Conservation (phyloP, 2,888 invertebrate species). For the Lamproptera curius region DNA sequence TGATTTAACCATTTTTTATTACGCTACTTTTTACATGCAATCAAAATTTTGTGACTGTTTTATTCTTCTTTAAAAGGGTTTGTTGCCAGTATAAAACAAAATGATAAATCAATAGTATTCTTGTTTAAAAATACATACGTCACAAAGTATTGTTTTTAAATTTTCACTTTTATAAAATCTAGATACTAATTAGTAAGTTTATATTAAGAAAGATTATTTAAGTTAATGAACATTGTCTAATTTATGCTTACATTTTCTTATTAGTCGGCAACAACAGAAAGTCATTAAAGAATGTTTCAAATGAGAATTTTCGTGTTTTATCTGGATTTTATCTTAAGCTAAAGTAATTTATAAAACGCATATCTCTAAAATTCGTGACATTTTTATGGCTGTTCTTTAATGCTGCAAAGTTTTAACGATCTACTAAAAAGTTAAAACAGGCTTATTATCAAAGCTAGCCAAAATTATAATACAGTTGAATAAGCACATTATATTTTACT, state of each 20-base stretch:
- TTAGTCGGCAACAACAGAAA: no score
- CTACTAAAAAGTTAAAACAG: constrained; percentile 26
- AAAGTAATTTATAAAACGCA: constrained; percentile 15
- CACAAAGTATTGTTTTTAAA: no score
- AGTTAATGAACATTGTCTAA: no score
- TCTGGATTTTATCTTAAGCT: constrained; percentile 13
- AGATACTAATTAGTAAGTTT: no score
- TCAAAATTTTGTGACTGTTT: constrained; percentile 46
- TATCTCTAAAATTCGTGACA: constrained; percentile 24
- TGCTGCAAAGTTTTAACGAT: constrained; percentile 46
- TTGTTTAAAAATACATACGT: no score
- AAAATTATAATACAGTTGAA: constrained; percentile 13
- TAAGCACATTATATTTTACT: constrained; percentile 22
- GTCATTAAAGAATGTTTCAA: neutral
- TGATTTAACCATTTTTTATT: constrained; percentile 53
- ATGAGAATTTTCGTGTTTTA: constrained; percentile 2
- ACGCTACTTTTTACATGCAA: constrained; percentile 60
- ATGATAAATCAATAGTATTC: no score
- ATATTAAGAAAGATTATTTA: no score
- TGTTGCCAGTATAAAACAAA: no score
- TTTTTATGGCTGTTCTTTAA: constrained; percentile 28
- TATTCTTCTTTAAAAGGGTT: constrained; percentile 36
- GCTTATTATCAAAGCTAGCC: constrained; percentile 29
- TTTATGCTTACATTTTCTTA: no score
- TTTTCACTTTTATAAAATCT: no score